Evolutionary conservation across 2,888 invertebrate species (phyloP), one percentile per base, ranked within the genome.

Genomic region (Ellobium chinense): DNA sequence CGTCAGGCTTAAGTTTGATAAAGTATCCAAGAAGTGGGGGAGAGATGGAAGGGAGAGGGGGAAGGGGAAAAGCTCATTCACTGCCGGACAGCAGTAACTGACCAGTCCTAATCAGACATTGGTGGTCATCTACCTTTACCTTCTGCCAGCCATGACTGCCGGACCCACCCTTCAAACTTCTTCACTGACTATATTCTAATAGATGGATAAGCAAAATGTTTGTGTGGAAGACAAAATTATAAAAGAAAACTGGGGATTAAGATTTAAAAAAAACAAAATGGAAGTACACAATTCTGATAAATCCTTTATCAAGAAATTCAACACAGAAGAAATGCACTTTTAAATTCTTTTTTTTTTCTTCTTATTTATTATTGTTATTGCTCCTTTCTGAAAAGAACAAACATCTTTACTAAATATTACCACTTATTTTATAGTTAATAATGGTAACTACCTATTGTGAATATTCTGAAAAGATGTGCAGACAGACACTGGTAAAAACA

Each of bases 381-480:
- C 18, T 46, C 46, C 18, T 46, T 46, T 46, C 7, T 46, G 18
- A 46, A 46, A 12, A 46, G 18, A 46, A 46, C 7, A 46, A 12
- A 46, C 46, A 46, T 46, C 46, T 46, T 18, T 12, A 46, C 46
- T 46, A 46, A 46, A 12, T 46, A 18, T 18, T 46, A 18, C 7
- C 18, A 46, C 18, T 46, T 46, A 18, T 46, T 18, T 12, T 46
- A 46, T 12, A 12, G 18, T 12, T 46, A 46, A 46, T 46, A 46
- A 46, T 46, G 18, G 46, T 46, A 46, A 46, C 68, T 68, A 68
- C 36, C 70, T 58, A 70, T 34, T 18, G 56, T 58, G 39, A 12
- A 70, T 36, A 60, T 24, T 34, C 18, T 54, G 24, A 56, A 37
- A 58, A 34, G 27, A 56, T 75, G 76, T 76, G 76, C 76, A 76